Evolutionary conservation across 2,888 invertebrate species (phyloP), one percentile per base, ranked within the genome.

Genomic region (Epistrophe grossulariae): DNA sequence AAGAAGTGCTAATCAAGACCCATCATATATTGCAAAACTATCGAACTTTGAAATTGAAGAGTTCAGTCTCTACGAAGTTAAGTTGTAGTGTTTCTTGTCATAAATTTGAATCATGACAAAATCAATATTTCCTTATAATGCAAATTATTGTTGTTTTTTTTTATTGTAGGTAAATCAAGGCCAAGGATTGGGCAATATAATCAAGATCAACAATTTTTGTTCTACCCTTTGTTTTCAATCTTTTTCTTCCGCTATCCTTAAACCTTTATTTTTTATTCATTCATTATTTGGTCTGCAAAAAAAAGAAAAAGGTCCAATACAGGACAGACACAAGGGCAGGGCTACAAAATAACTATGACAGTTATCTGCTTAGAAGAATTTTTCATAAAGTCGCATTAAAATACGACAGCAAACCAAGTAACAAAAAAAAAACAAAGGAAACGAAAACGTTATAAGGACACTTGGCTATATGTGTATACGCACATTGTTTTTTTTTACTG

Each of bases 331-430:
- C 45, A 62, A 64, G 43, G 45, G 31, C 79, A 73, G 13, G 19
- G 35, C 17, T 45, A 59, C 17, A 45, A 52, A 76, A 76, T 79
- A 79, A 76, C 87, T 87, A 87, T 83, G 79, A 83, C 83, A 87
- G 70, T 79, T 87, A 87, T 79, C 79, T 83, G 74, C 87, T 87
- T 79, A 87, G 60, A 79, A 74, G 79, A 59, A 83, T 87, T 87
- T 83, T 79, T 87, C 79, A 76, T 83, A 76, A 74, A 87, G 79
- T 87, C 87, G 71, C 83, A 83, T 83, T 83, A 83, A 83, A 83
- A 72, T 83, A 76, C 71, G 50, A 71, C 43, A 83, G 76, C 76
- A 79, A 59, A 35, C 79, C 76, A 66, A 50, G 38, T 45, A 59
- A 13, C 3, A 40, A 24, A 52, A 4, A 10, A 28, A 57, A 24